Percentiles rank a stretch among this genome's conserved stretches.
phyloP scores from a whole-genome alignment of 2,113 vertebrate genomes.

The Camelus dromedarius region DNA sequence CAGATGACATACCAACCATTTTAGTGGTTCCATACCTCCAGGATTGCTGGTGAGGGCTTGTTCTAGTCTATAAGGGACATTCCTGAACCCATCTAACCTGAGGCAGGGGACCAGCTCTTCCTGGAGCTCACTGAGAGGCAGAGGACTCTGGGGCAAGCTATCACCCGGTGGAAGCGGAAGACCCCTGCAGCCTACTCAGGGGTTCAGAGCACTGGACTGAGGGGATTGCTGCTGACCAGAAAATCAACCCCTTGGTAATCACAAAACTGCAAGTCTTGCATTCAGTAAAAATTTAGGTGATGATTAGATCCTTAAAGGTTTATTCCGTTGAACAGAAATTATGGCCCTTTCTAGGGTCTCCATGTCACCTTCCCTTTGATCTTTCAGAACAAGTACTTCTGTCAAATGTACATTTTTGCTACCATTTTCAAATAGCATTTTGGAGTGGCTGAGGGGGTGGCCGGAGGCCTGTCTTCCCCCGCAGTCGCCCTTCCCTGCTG shows the following conservation, averaged over 20 bases:
- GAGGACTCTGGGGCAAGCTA: neutral
- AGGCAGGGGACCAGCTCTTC: neutral
- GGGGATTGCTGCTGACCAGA: neutral
- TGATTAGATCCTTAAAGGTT: neutral
- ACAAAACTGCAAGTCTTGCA: neutral
- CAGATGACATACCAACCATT: neutral
- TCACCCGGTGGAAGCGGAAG: neutral
- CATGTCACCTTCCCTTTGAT: neutral
- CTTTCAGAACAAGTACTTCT: neutral
- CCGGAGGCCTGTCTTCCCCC: neutral
- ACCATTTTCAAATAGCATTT: neutral
- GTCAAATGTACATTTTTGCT: neutral
- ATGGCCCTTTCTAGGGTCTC: neutral
- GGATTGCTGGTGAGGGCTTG: neutral
- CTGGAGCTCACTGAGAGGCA: neutral
- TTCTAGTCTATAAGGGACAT: neutral
- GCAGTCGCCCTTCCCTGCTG: neutral
- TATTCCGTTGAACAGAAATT: neutral
- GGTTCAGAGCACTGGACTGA: neutral
- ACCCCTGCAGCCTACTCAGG: neutral
- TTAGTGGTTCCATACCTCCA: accelerated
- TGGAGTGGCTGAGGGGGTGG: neutral
- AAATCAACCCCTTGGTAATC: neutral
- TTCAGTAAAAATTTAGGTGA: neutral
- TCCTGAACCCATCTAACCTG: neutral